A percentile compares a stretch with the other conserved stretches of the same genome.
phyloP scores from a whole-genome alignment of 1,140 invertebrate species.

The Nasonia giraulti region DNA sequence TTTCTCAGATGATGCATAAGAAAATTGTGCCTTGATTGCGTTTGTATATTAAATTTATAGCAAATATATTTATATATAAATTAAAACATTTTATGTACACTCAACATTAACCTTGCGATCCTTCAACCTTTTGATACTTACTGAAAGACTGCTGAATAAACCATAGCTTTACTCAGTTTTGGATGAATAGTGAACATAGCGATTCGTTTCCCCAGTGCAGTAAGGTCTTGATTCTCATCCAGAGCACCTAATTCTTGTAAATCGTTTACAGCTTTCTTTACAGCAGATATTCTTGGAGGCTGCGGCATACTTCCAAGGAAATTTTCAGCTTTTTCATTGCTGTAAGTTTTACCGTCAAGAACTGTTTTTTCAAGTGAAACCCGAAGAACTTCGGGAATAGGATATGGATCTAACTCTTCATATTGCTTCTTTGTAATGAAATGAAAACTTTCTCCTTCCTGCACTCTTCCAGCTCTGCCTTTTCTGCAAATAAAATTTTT shows the following conservation, averaged over 20 bases:
- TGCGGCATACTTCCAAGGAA: constrained; percentile 77
- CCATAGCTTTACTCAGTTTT: constrained; percentile 75
- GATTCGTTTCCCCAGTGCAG: constrained; percentile 76
- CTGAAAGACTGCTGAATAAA: constrained; percentile 75
- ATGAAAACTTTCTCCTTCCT: constrained; percentile 87
- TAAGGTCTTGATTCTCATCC: constrained; percentile 76
- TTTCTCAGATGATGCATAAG: constrained; percentile 8
- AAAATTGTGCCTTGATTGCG: constrained; percentile 12
- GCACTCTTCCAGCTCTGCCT: constrained; percentile 82
- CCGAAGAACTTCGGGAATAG: constrained; percentile 78
- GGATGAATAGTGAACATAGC: constrained; percentile 75
- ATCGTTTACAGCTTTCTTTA: constrained; percentile 74
- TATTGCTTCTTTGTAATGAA: constrained; percentile 77
- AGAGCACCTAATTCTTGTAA: constrained; percentile 76
- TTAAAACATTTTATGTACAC: neutral
- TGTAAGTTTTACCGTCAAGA: constrained; percentile 77
- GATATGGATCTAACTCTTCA: constrained; percentile 72
- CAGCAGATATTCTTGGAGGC: constrained; percentile 71
- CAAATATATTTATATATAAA: constrained; percentile 11
- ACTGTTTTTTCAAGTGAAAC: constrained; percentile 80
- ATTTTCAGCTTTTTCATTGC: constrained; percentile 70
- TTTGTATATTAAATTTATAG: constrained; percentile 10
- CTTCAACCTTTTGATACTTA: constrained; percentile 56
- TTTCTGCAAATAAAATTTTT: constrained; percentile 60
- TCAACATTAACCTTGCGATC: neutral